Base-by-base conservation (phyloP, 1,140 invertebrate genomes). In the Drosophila serrata region DNA sequence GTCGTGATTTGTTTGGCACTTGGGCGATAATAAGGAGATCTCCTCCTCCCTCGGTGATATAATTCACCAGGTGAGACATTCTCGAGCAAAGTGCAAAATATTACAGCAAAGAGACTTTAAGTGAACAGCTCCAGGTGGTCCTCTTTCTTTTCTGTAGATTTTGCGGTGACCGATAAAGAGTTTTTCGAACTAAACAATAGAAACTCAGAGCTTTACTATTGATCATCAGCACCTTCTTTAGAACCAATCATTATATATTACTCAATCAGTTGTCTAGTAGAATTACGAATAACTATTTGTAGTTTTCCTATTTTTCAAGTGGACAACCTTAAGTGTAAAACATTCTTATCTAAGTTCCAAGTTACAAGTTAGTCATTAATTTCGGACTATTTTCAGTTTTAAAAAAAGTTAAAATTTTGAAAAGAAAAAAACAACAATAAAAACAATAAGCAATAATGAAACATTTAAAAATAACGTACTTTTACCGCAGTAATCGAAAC, bases 1-100 rank as follows among this genome's bases (percentile, higher is more conserved):
- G 33, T 13, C 0, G 24, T 31, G 27, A 64, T 64, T 64, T 70
- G 13, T 24, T 33, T 60, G 45, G 27, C 67, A 70, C 67, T 70
- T n/a, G 40, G 53, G 37, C 17, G 64, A 57, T 45, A 37, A 8
- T 15, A 12, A 46, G 22, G 4, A 57, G 17, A 22, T 35, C 13
- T 17, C 19, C 27, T 33, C 7, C 12, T 22, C 2, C 49, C 3
- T 13, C 2, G 29, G 13, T 72, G 43, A 72, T 72, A 72, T 48
- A 59, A 72, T 24, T 17, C 1, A 8, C 9, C 31, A 29, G 58
- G 59, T 31, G n/a, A 31, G 15, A 19, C 19, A 57, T 31, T 17
- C 42, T 70, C 43, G 31, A 48, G n/a, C n/a, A 48, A 64, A 63
- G 63, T 60, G 40, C 40, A 5, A 64, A 29, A 42, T 8, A 22